Percentiles rank a stretch among this genome's conserved stretches.
Conservation (phyloP, 2,888 invertebrate genomes). For the Papilio demoleus region DNA sequence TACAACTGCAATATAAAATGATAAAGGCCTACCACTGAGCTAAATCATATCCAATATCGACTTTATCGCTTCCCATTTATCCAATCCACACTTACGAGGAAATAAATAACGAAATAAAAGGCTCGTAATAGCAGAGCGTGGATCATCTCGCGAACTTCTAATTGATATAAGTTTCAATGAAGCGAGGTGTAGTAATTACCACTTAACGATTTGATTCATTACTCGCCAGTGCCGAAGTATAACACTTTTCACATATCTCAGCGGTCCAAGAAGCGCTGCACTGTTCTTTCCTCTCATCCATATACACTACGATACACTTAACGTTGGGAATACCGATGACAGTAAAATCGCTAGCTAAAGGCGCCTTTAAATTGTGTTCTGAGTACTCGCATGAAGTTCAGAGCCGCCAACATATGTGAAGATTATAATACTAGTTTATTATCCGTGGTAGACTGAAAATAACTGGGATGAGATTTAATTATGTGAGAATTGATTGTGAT, state of each 20-base stretch:
- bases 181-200: slow-evolving; percentile 57
- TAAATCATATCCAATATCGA: slow-evolving; percentile 48
- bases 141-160: slow-evolving; percentile 49
- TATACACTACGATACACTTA: no score
- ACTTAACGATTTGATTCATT: slow-evolving; percentile 63
- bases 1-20: neutral
- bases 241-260: no score
- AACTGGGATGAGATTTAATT: slow-evolving; percentile 40
- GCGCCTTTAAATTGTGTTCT: no score
- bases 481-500: slow-evolving; percentile 31
- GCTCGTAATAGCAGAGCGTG: slow-evolving; percentile 56
- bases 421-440: no score
- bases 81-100: slow-evolving; percentile 49
- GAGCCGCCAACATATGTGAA: no score
- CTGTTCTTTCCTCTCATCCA: no score
- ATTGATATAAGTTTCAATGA: slow-evolving; percentile 62
- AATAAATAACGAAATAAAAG: slow-evolving; percentile 58
- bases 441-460: slow-evolving; percentile 33
- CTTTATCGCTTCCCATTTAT: slow-evolving; percentile 48
- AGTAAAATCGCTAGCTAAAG: no score
- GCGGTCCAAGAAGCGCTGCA: no score
- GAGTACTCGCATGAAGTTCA: no score
- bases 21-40: slow-evolving; percentile 4
- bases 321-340: no score
- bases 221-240: slow-evolving; percentile 41